Percentiles rank a stretch among this genome's conserved stretches.
Evolutionary conservation across 2,113 vertebrate species (phyloP).

Genomic region (Elgaria multicarinata): DNA sequence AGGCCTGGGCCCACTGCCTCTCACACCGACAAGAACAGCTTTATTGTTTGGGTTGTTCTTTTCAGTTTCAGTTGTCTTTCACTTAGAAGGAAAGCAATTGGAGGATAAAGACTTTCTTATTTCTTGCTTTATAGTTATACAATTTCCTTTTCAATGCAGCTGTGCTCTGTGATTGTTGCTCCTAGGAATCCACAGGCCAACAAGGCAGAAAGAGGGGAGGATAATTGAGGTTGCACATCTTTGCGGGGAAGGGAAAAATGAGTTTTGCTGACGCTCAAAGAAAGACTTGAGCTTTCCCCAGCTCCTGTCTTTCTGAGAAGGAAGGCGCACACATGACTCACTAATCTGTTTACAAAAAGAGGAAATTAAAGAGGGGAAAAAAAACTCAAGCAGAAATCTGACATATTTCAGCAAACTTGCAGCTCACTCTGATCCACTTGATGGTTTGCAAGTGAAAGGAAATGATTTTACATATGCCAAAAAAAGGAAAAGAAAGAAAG

Average conservation of each 20-base stretch:
- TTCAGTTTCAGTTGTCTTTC: neutral
- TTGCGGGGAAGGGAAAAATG: conserved; percentile 39
- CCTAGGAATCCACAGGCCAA: conserved; percentile 37
- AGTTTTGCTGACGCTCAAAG: conserved; percentile 56
- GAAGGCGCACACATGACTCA: conserved; percentile 60
- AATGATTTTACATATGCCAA: conserved; percentile 57
- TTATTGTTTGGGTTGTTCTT: neutral
- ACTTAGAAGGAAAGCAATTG: conserved; percentile 13
- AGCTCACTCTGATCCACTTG: conserved; percentile 66
- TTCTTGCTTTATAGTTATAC: neutral
- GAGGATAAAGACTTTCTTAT: neutral
- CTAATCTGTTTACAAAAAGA: conserved; percentile 68
- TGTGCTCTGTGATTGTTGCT: neutral
- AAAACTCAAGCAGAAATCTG: conserved; percentile 65
- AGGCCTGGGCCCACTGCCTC: neutral
- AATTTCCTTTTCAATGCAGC: neutral
- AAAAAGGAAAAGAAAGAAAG: conserved; percentile 60
- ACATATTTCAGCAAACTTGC: conserved; percentile 63
- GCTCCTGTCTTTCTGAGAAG: conserved; percentile 59
- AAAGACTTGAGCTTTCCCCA: conserved; percentile 63
- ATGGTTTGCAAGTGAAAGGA: conserved; percentile 68
- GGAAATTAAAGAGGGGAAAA: conserved; percentile 28
- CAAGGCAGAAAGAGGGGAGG: conserved; percentile 28
- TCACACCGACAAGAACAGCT: neutral
- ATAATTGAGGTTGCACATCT: conserved; percentile 38